Evolutionary conservation across 2,113 vertebrate genomes (phyloP), one percentile per base, ranked within the genome.

Genomic region (Pseudopipra pipra): DNA sequence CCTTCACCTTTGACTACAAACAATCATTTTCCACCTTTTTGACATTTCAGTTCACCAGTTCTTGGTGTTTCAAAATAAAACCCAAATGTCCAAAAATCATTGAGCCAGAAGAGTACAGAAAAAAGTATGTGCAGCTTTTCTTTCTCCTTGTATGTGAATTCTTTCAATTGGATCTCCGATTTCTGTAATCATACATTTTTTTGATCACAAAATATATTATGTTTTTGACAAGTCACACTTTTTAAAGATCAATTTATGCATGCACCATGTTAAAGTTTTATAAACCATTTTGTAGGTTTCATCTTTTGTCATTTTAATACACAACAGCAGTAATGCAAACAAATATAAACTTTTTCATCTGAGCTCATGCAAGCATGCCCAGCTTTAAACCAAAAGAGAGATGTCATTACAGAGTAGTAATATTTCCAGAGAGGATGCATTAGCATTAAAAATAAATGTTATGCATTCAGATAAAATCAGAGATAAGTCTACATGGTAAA

Each of bases 401-500:
- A 88, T 79, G 33, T 67, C 56, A 61, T 85, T 91, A 80, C 22
- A 85, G 55, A 67, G n/a, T 78, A 54, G 39, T 54, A 70, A 43
- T 79, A 56, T 90, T 90, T 86, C 79, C 76, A 89, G 67, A 87
- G 88, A 89, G 80, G 56, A 83, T 92, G 39, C 87, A 92, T 96
- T 96, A 96, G 11, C 94, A 95, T 96, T 97, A 97, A 97, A 96
- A 94, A 96, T 95, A 95, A 93, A 97, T 95, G 77, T 2, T 83
- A 43, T 54, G 33, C 46, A 47, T 86, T 92, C 66, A 75, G 33
- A 91, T 89, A 94, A 93, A 95, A 94, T 55, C 75, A 95, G 44
- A 95, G 30, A 78, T 84, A 84, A 81, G 39, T 87, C 78, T 87
- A 55, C 30, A 30, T 13, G 92, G 80, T 75, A 93, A 95, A 93